These are phyloP conservation scores for Oreocharis arfaki DNA, from an alignment of 2,113 vertebrate species.

Conservation along the genomic window DNA sequence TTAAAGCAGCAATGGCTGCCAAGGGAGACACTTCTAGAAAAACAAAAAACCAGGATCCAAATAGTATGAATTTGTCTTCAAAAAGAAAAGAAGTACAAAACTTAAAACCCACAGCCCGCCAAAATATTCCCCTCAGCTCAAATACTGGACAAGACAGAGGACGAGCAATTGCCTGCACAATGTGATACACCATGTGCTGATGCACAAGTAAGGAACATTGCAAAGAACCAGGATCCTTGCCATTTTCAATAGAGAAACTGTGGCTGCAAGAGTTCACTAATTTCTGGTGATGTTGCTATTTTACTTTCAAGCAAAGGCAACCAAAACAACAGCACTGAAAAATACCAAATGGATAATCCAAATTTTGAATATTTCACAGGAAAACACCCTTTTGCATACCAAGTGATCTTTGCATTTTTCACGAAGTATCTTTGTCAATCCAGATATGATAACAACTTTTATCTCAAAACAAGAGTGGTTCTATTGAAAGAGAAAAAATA, in stretches of 20 bases:
- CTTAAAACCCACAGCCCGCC: not conserved
- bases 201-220: not conserved
- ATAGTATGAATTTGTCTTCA: not conserved
- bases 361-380: not conserved
- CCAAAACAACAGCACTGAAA: not conserved
- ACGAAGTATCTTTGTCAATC: not conserved
- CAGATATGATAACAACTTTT: not conserved
- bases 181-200: not conserved
- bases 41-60: not conserved
- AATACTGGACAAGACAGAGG: not conserved
- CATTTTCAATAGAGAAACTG: not conserved
- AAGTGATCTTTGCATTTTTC: not conserved
- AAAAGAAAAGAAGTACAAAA: not conserved
- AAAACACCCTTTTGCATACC: not conserved
- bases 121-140: fast-evolving
- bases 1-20: not conserved
- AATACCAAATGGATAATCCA: not conserved
- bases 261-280: not conserved
- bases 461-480: not conserved
- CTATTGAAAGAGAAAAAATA: not conserved
- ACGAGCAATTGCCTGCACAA: not conserved
- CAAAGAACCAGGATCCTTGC: not conserved
- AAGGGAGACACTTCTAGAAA: not conserved
- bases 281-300: not conserved
- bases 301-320: not conserved